Base-by-base conservation (phyloP, 2,797 vertebrate genomes). In the Schizopygopsis malacanthus region DNA sequence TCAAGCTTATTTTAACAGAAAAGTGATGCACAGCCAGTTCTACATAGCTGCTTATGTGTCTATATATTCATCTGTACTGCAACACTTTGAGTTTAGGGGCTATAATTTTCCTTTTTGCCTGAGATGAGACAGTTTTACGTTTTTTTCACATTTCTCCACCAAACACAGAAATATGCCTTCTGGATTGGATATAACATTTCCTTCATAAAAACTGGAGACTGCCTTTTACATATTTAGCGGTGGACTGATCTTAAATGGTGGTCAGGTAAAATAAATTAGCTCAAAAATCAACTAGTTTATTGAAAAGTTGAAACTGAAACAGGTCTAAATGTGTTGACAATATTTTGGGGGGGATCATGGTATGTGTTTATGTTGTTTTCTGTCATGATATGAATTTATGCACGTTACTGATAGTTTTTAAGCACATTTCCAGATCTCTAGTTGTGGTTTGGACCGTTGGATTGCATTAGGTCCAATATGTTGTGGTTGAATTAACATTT, bases 51-150 rank as follows among this genome's bases (percentile, higher is more conserved):
- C 3, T 8, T 59, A 2, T 59, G 12, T 15, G 54, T 61, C 54
- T 78, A 59, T 59, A 41, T 70, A 70, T 70, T 77, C 6, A 77
- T 25, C 22, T 78, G 12, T 61, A 25, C 52, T 25, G 54, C 56
- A 61, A 43, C 37, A n/a, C 20, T 78, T 59, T 15, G 75, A 78
- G 18, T 41, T 37, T 33, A 33, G 9, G 22, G 22, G 37, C 9
- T 25, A 10, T 10, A 41, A 78, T 78, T 43, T 43, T 61, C 37
- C 20, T 2, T 43, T 78, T 78, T 79, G 2, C 22, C 22, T 11
- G 33, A 78, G 54, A 41, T 6, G 11, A 59, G 13, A 25, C 71
- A 50, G 75, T 75, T 52, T 76, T 37, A 43, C 37, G 28, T 2
- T 41, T 25, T 25, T 76, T 16, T 77, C 18, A 56, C 33, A 77